Conservation (phyloP, 2,797 vertebrate species). For the Onychomys leucogaster region DNA sequence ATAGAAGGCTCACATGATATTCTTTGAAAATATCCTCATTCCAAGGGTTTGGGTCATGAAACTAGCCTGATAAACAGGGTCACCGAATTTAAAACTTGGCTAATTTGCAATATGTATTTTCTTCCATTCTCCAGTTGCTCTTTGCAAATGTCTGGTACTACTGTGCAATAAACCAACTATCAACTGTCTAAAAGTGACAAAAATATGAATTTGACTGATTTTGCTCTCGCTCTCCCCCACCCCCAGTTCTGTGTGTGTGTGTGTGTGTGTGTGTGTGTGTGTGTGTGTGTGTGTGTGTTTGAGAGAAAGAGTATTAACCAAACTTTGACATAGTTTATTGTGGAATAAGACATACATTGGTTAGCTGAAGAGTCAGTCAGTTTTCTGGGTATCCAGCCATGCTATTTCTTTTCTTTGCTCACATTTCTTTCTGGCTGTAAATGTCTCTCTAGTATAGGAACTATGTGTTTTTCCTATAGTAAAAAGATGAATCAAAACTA, state of each 20-base stretch:
- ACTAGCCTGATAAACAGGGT: neutral
- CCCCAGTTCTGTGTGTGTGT: neutral
- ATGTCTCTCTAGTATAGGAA: neutral
- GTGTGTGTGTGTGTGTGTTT: neutral
- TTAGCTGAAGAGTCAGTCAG: neutral
- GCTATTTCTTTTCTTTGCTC: neutral
- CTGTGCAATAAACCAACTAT: neutral
- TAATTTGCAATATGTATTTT: neutral
- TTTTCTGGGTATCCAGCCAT: neutral
- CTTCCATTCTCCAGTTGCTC: neutral
- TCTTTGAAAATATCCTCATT: neutral
- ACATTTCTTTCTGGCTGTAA: neutral
- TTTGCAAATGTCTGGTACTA: neutral
- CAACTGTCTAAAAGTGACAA: neutral
- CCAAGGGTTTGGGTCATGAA: neutral
- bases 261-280: neutral
- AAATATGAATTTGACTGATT: neutral
- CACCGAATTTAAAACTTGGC: neutral
- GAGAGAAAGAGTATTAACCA: neutral
- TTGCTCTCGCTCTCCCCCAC: neutral
- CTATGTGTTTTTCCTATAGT: neutral
- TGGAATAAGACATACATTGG: neutral
- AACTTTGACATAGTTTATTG: conserved; percentile 1
- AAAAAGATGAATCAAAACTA: neutral
- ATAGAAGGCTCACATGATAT: neutral